Conservation (phyloP, 2,888 invertebrate species). For the Euzophera pinguis region DNA sequence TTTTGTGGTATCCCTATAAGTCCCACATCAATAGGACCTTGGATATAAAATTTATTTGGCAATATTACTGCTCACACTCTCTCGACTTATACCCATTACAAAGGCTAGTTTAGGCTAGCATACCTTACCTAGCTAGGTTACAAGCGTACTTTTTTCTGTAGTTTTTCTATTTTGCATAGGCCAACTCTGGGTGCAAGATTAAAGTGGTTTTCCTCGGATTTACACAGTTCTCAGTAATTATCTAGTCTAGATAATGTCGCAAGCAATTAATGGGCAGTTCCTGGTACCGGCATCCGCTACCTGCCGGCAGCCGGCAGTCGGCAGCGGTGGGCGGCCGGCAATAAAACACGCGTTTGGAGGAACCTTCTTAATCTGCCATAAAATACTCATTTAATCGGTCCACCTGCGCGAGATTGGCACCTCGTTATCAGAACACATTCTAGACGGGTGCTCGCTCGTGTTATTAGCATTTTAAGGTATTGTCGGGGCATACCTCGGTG, state of each 20-base stretch:
- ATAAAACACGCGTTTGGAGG: conserved; percentile 34
- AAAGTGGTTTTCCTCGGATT: neutral
- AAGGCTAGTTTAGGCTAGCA: too few species aligned
- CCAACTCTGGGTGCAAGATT: neutral
- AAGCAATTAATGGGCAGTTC: conserved; percentile 14
- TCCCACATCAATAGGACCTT: too few species aligned
- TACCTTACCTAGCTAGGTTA: too few species aligned
- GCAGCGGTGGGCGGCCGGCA: conserved; percentile 12
- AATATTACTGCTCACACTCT: too few species aligned
- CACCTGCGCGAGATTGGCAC: conserved; percentile 49
- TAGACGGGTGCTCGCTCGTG: conserved; percentile 36
- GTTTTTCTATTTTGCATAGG: neutral
- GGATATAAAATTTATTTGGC: too few species aligned
- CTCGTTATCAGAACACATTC: conserved; percentile 49
- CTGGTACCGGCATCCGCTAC: conserved; percentile 9
- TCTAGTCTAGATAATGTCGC: conserved; percentile 11
- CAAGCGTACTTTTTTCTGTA: too few species aligned
- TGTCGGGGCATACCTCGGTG: conserved; percentile 45
- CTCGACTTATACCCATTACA: too few species aligned
- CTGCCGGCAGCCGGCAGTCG: conserved; percentile 12
- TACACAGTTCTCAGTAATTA: conserved; percentile 7
- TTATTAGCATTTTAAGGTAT: conserved; percentile 51
- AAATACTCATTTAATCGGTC: conserved; percentile 49
- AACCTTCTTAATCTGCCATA: conserved; percentile 44
- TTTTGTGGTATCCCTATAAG: too few species aligned